A percentile compares a stretch with the other conserved stretches of the same genome.
phyloP scores from a whole-genome alignment of 2,113 vertebrate genomes.

The Ammodytes dubius region DNA sequence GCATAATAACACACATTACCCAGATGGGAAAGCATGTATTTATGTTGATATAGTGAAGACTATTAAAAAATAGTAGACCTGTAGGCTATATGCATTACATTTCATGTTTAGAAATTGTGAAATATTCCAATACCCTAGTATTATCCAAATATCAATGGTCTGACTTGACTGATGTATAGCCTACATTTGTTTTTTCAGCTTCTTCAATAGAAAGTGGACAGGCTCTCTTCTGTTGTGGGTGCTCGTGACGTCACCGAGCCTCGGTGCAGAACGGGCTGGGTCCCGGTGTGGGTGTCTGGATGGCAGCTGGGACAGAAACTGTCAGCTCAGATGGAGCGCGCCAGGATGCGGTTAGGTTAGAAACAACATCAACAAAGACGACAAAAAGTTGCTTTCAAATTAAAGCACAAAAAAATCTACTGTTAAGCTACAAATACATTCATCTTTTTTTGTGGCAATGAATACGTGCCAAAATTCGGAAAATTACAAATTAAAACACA shows the following conservation, averaged over 20 bases:
- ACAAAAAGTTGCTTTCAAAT: not conserved
- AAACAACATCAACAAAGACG: no score
- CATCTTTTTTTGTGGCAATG: no score
- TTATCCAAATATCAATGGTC: not conserved
- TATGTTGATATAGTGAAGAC: not conserved
- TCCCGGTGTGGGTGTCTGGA: conserved; percentile 35
- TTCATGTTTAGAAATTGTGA: not conserved
- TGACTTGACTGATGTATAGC: not conserved
- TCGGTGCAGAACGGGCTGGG: conserved; percentile 27
- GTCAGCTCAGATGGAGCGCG: not conserved
- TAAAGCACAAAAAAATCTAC: conserved; percentile 7
- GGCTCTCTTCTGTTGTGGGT: conserved; percentile 36
- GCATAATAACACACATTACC: not conserved
- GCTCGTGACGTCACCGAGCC: conserved; percentile 57
- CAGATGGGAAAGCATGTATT: not conserved
- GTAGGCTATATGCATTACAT: no score
- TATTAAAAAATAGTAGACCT: no score
- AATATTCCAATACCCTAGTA: not conserved
- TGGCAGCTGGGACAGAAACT: not conserved
- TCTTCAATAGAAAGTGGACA: not conserved
- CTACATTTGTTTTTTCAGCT: no score
- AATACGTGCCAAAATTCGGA: not conserved
- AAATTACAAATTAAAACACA: not conserved
- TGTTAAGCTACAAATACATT: no score
- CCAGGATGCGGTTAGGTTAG: not conserved